phyloP scores from a whole-genome alignment of 30 jellyfish, hydroid and myxozoan species.

The Calvadosia cruxmelitensis region DNA sequence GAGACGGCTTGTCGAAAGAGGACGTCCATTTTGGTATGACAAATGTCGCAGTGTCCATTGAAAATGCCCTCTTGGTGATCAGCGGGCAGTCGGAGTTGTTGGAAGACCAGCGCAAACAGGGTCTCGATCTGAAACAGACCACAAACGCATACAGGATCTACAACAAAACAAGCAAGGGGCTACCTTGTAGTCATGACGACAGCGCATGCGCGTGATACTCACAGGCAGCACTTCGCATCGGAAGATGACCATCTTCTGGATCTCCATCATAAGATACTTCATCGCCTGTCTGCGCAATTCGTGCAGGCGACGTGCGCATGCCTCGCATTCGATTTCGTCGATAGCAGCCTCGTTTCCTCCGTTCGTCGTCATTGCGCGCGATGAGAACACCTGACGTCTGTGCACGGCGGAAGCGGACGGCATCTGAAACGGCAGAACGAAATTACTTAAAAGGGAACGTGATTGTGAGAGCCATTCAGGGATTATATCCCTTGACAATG shows the following conservation, averaged over 20 bases:
- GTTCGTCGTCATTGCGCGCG: neutral
- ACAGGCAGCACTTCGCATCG: constrained; percentile 62
- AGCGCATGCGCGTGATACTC: too few relatives aligned
- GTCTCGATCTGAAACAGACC: constrained; percentile 55
- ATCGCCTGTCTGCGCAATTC: constrained; percentile 90
- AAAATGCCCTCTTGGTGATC: constrained; percentile 37
- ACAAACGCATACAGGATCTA: too few relatives aligned
- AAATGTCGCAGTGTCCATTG: constrained; percentile 69
- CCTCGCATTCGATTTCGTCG: constrained; percentile 28
- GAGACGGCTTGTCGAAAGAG: constrained; percentile 58
- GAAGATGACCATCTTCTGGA: constrained; percentile 53
- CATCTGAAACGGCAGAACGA: too few relatives aligned
- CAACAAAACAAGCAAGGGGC: too few relatives aligned
- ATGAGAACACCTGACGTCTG: too few relatives aligned
- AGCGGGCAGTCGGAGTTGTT: constrained; percentile 63
- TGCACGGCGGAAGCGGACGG: too few relatives aligned
- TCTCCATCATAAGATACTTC: constrained; percentile 72
- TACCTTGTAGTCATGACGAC: too few relatives aligned
- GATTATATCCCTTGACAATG: too few relatives aligned
- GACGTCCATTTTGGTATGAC: constrained; percentile 69
- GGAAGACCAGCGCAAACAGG: constrained; percentile 47
- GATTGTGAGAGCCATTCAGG: too few relatives aligned
- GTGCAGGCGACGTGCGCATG: constrained; percentile 58
- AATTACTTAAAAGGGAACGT: too few relatives aligned
- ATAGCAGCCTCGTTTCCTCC: neutral